Evolutionary conservation across 2,113 vertebrate genomes (phyloP).

Genomic region (Semnornis frantzii): DNA sequence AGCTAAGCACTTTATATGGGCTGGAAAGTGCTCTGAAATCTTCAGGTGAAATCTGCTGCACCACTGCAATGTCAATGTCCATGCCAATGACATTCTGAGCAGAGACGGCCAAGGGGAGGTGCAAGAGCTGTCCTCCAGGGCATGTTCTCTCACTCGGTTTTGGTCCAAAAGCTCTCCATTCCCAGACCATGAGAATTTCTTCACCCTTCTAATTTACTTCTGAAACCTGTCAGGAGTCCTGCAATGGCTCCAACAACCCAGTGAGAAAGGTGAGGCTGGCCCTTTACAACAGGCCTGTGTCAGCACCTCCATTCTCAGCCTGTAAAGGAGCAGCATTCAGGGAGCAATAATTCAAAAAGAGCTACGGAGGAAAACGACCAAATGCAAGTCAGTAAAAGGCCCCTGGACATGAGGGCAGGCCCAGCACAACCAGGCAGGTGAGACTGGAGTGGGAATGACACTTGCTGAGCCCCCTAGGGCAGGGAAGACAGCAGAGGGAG

Average conservation of each 20-base stretch:
- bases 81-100: not conserved
- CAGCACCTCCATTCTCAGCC: conserved; percentile 58
- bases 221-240: conserved; percentile 28
- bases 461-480: not conserved
- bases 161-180: conserved; percentile 23
- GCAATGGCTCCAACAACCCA: not conserved
- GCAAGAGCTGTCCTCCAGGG: conserved; percentile 28
- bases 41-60: not conserved
- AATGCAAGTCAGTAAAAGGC: conserved; percentile 35
- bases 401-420: not conserved
- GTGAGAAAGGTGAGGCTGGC: conserved; percentile 3
- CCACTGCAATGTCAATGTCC: not conserved
- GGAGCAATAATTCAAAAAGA: conserved; percentile 52
- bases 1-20: not conserved
- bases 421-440: conserved; percentile 18
- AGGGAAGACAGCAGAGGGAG: not conserved
- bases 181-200: conserved; percentile 54
- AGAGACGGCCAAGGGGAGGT: not conserved
- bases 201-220: conserved; percentile 45
- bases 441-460: conserved; percentile 41
- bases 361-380: conserved; percentile 53
- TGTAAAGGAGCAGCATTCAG: conserved; percentile 43
- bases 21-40: not conserved
- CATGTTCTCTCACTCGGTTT: conserved; percentile 31
- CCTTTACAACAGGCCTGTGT: conserved; percentile 48